phyloP scores from a whole-genome alignment of 2,888 invertebrate genomes.

The Cheilosia impressa region DNA sequence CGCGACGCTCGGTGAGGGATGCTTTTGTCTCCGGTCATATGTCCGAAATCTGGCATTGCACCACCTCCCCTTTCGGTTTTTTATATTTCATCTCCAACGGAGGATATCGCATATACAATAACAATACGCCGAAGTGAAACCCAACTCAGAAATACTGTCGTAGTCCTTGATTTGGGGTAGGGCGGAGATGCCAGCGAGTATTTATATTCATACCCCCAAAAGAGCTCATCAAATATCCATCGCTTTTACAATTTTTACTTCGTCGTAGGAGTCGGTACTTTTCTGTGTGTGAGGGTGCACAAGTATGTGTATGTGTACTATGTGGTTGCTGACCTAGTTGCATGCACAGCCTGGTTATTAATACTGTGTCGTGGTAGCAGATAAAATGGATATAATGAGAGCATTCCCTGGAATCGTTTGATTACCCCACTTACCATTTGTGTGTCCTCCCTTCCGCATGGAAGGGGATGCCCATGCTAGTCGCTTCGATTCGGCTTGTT shows the following conservation, averaged over 20 bases:
- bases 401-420: conserved; percentile 74
- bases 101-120: conserved; percentile 32
- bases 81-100: conserved; percentile 54
- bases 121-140: conserved; percentile 35
- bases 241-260: conserved; percentile 62
- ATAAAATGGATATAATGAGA: conserved; percentile 71
- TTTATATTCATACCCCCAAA: not conserved
- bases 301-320: conserved; percentile 27
- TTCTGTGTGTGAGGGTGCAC: conserved; percentile 18
- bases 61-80: conserved; percentile 20
- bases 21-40: conserved; percentile 24
- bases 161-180: conserved; percentile 62
- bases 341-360: conserved; percentile 72
- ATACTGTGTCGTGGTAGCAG: conserved; percentile 67
- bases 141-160: conserved; percentile 63
- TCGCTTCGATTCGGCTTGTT: conserved; percentile 59
- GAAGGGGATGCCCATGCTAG: conserved; percentile 3
- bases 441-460: conserved; percentile 6
- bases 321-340: conserved; percentile 74
- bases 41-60: conserved; percentile 45
- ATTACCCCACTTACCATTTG: conserved; percentile 69
- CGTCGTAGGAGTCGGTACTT: conserved; percentile 34
- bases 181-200: conserved; percentile 8
- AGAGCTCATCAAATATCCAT: conserved; percentile 70
- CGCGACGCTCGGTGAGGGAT: conserved; percentile 11